Conservation (phyloP, 2,797 vertebrate species). For the Anguilla pacifica region DNA sequence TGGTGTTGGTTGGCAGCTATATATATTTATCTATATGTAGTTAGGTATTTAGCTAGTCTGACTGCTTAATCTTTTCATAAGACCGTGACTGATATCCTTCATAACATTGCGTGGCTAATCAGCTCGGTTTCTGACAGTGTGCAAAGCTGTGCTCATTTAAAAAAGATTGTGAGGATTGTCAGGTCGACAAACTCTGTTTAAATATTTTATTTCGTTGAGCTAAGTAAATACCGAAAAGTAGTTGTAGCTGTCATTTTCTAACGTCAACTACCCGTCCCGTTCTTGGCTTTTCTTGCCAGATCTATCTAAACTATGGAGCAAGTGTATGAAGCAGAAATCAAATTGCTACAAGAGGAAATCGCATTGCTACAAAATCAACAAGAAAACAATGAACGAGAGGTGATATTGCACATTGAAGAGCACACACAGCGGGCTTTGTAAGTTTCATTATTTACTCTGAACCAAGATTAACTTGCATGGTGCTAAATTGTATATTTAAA, state of each 20-base stretch:
- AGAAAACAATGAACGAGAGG: slow-evolving; percentile 53
- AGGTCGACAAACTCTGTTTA: not conserved
- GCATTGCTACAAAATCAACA: slow-evolving; percentile 58
- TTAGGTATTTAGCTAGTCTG: not conserved
- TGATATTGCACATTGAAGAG: slow-evolving; percentile 55
- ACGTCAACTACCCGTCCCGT: not conserved
- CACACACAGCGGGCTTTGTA: slow-evolving; percentile 68
- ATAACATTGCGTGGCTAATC: not conserved
- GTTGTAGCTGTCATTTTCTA: not conserved
- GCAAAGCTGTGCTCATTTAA: not conserved
- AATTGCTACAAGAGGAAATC: slow-evolving; percentile 73
- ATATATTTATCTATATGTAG: not conserved
- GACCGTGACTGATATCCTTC: not conserved
- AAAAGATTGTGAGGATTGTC: not conserved
- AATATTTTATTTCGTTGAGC: not conserved
- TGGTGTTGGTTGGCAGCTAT: not conserved
- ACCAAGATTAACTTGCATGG: not conserved
- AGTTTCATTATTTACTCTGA: slow-evolving; percentile 38
- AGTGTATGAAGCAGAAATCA: slow-evolving; percentile 72
- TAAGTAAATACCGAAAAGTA: not conserved
- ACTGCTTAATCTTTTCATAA: not conserved
- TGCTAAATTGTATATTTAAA: not conserved
- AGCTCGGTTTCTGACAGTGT: not conserved
- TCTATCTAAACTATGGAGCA: slow-evolving; percentile 35
- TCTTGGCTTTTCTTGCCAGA: not conserved